Conservation (phyloP, 2,888 invertebrate species). For the Encarsia formosa region DNA sequence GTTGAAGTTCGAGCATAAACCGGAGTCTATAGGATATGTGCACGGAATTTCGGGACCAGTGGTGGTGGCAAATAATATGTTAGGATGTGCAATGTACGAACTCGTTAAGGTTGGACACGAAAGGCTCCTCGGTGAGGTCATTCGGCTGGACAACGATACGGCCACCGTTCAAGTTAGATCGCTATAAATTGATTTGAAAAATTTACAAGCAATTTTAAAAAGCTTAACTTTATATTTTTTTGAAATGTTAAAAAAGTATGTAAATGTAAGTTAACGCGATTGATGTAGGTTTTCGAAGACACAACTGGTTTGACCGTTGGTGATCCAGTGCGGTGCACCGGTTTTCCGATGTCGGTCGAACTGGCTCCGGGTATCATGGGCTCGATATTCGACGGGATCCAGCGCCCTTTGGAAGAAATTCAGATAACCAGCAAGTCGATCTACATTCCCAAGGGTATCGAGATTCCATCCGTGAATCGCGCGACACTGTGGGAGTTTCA, state of each 20-base stretch:
- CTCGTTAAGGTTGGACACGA: conserved; percentile 94
- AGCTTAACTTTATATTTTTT: too few species aligned
- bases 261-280: background rate
- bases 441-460: conserved; percentile 97
- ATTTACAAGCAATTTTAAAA: background rate
- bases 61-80: conserved; percentile 95
- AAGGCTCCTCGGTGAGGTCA: conserved; percentile 97
- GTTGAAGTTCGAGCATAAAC: background rate
- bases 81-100: conserved; percentile 99
- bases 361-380: conserved; percentile 97
- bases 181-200: background rate
- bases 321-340: conserved; percentile 93
- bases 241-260: too few species aligned
- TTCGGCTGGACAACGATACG: conserved; percentile 95
- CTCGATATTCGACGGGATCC: conserved; percentile 98
- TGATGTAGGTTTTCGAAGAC: conserved; percentile 76
- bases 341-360: conserved; percentile 95
- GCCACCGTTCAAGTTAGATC: conserved; percentile 82
- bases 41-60: conserved; percentile 96
- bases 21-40: conserved; percentile 66
- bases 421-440: conserved; percentile 83
- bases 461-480: conserved; percentile 79
- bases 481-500: conserved; percentile 85
- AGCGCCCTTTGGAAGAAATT: conserved; percentile 94
- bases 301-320: conserved; percentile 96